phyloP scores from a whole-genome alignment of 2,888 invertebrate genomes.

The Hololepta plana region DNA sequence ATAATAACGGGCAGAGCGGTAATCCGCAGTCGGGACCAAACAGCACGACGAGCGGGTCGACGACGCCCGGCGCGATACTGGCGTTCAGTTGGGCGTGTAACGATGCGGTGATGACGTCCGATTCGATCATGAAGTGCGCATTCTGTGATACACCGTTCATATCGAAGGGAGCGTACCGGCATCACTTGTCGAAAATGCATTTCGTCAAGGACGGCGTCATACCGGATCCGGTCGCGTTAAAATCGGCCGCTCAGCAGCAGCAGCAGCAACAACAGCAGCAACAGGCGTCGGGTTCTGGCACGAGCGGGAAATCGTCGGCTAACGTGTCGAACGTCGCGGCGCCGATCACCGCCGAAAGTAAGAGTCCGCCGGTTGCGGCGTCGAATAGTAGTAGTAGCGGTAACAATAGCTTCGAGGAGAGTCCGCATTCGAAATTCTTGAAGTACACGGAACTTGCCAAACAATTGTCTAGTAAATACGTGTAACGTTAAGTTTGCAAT shows the following conservation, averaged over 20 bases:
- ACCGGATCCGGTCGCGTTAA: slow-evolving; percentile 52
- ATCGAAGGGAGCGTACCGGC: slow-evolving; percentile 91
- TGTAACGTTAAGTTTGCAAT: slow-evolving; percentile 42
- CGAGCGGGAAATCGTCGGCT: slow-evolving; percentile 10
- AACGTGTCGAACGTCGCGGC: slow-evolving; percentile 14
- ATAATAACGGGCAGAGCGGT: too few species aligned
- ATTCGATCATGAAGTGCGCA: slow-evolving; percentile 85
- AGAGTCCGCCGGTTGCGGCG: too few species aligned
- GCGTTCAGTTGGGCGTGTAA: slow-evolving; percentile 93
- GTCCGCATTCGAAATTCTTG: slow-evolving; percentile 91
- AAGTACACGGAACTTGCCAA: slow-evolving; percentile 98
- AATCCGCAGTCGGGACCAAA: slow-evolving; percentile 19
- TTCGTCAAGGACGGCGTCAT: slow-evolving; percentile 84
- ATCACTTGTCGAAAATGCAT: slow-evolving; percentile 90
- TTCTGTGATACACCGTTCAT: slow-evolving; percentile 92
- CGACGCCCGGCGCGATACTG: slow-evolving; percentile 64
- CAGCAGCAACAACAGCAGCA: slow-evolving; percentile 23
- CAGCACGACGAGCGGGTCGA: slow-evolving; percentile 22
- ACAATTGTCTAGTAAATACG: slow-evolving; percentile 93
- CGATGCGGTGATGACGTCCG: slow-evolving; percentile 71
- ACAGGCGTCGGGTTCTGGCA: slow-evolving; percentile 20
- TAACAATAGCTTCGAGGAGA: slow-evolving; percentile 74
- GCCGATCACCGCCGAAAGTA: slow-evolving; percentile 15
- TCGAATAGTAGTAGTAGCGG: slow-evolving; percentile 32
- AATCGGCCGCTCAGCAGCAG: slow-evolving; percentile 16